Conservation (phyloP, 2,888 invertebrate species). For the Cetonia aurata region DNA sequence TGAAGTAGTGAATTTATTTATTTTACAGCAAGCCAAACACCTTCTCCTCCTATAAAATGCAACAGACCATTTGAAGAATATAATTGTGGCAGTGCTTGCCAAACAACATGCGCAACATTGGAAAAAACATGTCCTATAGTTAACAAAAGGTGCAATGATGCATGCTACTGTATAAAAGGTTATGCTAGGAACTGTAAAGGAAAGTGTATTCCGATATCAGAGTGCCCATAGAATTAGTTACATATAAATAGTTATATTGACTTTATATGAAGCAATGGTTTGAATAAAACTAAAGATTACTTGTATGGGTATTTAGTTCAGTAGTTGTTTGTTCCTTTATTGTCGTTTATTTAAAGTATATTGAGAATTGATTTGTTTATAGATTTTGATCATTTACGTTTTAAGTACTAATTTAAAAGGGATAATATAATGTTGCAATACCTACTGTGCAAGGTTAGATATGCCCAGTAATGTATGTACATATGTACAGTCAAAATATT, state of each 20-base stretch:
- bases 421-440: too few species aligned
- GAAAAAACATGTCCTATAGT: constrained; percentile 18
- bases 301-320: not conserved
- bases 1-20: too few species aligned
- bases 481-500: too few species aligned
- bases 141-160: constrained; percentile 4
- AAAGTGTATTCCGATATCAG: constrained; percentile 27
- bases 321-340: too few species aligned
- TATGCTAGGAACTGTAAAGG: constrained; percentile 16
- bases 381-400: too few species aligned
- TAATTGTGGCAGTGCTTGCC: constrained; percentile 24
- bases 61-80: constrained; percentile 7
- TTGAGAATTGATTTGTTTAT: too few species aligned
- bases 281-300: too few species aligned
- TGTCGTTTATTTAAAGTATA: too few species aligned
- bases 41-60: not conserved
- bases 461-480: too few species aligned
- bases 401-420: too few species aligned
- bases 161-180: constrained; percentile 18
- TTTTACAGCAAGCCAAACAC: not conserved
- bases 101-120: constrained; percentile 21
- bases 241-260: too few species aligned
- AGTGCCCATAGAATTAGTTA: not conserved
- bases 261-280: not conserved
- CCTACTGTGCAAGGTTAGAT: too few species aligned